These are phyloP conservation scores for Cyprinodon brontotheroides DNA, from an alignment of 2,113 vertebrate genomes.

Conservation along the genomic window DNA sequence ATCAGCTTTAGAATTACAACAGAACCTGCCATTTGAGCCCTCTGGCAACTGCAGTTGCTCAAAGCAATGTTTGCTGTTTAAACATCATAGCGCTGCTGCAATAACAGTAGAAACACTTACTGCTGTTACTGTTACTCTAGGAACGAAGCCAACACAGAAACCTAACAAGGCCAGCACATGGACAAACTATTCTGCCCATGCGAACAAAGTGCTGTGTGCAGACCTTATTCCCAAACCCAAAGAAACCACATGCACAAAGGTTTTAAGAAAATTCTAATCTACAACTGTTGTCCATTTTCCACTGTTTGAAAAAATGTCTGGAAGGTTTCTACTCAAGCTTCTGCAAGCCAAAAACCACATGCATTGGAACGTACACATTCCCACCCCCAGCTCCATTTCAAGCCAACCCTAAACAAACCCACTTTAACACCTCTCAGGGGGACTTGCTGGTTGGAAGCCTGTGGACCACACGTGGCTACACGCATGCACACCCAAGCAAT, in stretches of 20 bases:
- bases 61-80: slow-evolving; percentile 60
- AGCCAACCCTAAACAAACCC: slow-evolving; percentile 72
- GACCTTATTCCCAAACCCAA: slow-evolving; percentile 16
- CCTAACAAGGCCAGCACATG: slow-evolving; percentile 23
- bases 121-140: slow-evolving; percentile 42
- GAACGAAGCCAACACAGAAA: slow-evolving; percentile 57
- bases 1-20: slow-evolving; percentile 59
- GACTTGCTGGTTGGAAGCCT: slow-evolving; percentile 73
- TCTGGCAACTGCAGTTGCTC: slow-evolving; percentile 32
- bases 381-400: slow-evolving; percentile 50
- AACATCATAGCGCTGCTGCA: slow-evolving; percentile 56
- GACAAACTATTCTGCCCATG: slow-evolving; percentile 18
- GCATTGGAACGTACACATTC: slow-evolving; percentile 34
- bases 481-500: slow-evolving; percentile 63
- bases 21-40: slow-evolving; percentile 41
- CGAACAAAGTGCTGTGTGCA: slow-evolving; percentile 19
- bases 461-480: slow-evolving; percentile 69
- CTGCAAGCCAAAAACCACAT: slow-evolving; percentile 38
- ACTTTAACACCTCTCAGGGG: slow-evolving; percentile 77
- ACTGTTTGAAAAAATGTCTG: slow-evolving; percentile 60
- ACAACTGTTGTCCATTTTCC: slow-evolving; percentile 32
- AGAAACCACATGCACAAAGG: slow-evolving; percentile 6
- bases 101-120: slow-evolving; percentile 51
- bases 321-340: slow-evolving; percentile 49
- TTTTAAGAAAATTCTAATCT: slow-evolving; percentile 16